Conservation (phyloP, 1,140 invertebrate species). For the Glossosoma conforme region DNA sequence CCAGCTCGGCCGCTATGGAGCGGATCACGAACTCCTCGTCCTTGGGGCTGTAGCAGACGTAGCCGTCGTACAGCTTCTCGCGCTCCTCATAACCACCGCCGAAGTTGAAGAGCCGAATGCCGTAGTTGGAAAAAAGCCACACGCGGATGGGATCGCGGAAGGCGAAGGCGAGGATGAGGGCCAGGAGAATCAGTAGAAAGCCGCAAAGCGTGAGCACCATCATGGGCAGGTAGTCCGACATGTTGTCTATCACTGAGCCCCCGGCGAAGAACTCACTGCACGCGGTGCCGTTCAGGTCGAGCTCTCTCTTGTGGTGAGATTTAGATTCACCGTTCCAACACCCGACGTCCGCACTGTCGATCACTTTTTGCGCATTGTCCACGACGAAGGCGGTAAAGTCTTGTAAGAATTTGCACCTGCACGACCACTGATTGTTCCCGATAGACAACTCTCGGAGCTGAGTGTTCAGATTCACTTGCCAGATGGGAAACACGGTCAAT, state of each 20-base stretch:
- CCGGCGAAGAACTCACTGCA: slow-evolving; percentile 80
- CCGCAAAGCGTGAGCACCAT: slow-evolving; percentile 72
- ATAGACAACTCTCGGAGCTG: slow-evolving; percentile 67
- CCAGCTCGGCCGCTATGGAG: slow-evolving; percentile 76
- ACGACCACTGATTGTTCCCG: slow-evolving; percentile 81
- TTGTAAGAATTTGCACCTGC: slow-evolving; percentile 84
- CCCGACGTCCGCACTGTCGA: slow-evolving; percentile 71
- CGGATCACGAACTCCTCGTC: slow-evolving; percentile 87
- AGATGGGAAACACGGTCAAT: slow-evolving; percentile 74
- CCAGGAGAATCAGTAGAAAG: slow-evolving; percentile 65
- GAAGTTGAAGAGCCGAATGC: slow-evolving; percentile 69
- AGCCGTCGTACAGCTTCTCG: slow-evolving; percentile 87
- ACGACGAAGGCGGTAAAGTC: slow-evolving; percentile 78
- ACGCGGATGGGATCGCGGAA: slow-evolving; percentile 79
- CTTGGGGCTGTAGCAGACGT: slow-evolving; percentile 87
- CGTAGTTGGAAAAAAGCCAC: slow-evolving; percentile 84
- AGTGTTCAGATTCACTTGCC: slow-evolving; percentile 70
- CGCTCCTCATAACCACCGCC: slow-evolving; percentile 61
- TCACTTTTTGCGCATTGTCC: slow-evolving; percentile 73
- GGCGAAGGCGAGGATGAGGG: slow-evolving; percentile 71
- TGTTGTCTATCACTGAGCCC: slow-evolving; percentile 75
- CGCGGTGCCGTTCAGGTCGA: slow-evolving; percentile 76
- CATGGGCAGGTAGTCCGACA: slow-evolving; percentile 81
- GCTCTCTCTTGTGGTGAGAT: slow-evolving; percentile 62
- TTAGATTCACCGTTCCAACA: slow-evolving; percentile 74